Percentiles rank a stretch among this genome's conserved stretches.
phyloP scores from a whole-genome alignment of 2,113 vertebrate genomes.

The Triplophysa rosa region DNA sequence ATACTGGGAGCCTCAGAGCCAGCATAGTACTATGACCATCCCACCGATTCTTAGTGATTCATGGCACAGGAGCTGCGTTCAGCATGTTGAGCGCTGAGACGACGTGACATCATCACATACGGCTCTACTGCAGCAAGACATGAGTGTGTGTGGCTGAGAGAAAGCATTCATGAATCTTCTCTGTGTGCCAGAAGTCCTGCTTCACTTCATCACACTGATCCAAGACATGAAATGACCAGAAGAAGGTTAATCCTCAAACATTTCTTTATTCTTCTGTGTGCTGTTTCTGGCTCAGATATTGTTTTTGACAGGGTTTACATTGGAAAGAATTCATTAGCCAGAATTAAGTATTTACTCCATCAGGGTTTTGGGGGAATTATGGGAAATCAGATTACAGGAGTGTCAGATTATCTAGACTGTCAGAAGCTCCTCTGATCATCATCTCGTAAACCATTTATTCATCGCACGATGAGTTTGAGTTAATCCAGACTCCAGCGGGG shows the following conservation, averaged over 20 bases:
- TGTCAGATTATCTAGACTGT: conserved; percentile 74
- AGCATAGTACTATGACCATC: no score
- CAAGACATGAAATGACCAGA: conserved; percentile 45
- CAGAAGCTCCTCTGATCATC: conserved; percentile 71
- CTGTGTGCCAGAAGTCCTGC: no score
- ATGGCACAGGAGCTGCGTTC: no score
- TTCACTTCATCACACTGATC: background rate
- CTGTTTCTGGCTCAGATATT: conserved; percentile 63
- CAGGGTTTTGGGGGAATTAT: conserved; percentile 67
- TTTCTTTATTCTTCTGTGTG: conserved; percentile 44
- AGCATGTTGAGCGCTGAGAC: no score
- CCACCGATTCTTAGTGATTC: no score
- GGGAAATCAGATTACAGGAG: conserved; percentile 74
- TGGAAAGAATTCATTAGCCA: conserved; percentile 74
- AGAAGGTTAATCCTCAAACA: conserved; percentile 8
- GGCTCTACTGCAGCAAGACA: no score
- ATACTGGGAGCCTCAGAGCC: no score
- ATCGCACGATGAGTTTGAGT: conserved; percentile 66
- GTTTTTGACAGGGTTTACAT: conserved; percentile 75
- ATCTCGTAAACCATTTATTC: conserved; percentile 73
- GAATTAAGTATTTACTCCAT: conserved; percentile 79
- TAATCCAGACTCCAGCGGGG: conserved; percentile 62
- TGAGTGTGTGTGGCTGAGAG: no score
- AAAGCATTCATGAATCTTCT: no score
- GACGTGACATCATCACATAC: no score